These are phyloP conservation scores for Glaucidium brasilianum DNA, from an alignment of 2,113 vertebrate genomes.

Conservation along the genomic window DNA sequence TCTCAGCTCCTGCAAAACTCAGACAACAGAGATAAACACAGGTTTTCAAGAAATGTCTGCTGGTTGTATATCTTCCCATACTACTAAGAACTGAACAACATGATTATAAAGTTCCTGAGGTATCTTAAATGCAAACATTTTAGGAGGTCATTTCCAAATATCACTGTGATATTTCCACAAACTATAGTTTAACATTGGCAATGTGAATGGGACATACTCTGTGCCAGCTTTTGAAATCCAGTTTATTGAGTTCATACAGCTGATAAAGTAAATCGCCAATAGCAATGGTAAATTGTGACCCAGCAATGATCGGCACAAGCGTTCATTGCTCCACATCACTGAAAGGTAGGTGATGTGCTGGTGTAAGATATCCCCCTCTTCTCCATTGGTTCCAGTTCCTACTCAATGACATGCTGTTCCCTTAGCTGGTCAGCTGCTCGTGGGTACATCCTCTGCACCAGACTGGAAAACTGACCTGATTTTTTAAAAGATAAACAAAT, in stretches of 20 bases:
- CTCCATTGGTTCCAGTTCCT: not conserved
- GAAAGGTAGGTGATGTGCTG: not conserved
- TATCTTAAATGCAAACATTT: not conserved
- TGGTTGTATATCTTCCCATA: not conserved
- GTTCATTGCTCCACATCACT: not conserved
- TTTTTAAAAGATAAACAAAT: not conserved
- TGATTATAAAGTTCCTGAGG: not conserved
- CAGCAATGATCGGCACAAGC: accelerated
- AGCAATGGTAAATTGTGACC: not conserved
- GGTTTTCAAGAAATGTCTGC: not conserved
- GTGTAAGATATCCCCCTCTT: not conserved
- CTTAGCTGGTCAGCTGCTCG: not conserved
- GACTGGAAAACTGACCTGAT: not conserved
- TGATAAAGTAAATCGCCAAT: not conserved
- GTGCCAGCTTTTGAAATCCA: not conserved
- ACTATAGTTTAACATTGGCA: accelerated
- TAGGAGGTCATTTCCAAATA: not conserved
- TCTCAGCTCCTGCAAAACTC: not conserved
- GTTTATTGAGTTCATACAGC: accelerated
- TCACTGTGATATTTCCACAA: not conserved
- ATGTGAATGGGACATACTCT: not conserved
- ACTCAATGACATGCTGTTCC: not conserved
- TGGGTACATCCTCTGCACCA: not conserved
- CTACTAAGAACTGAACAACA: not conserved
- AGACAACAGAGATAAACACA: not conserved